Base-by-base conservation (phyloP, 1,140 invertebrate species). In the Psilanteris sp. region DNA sequence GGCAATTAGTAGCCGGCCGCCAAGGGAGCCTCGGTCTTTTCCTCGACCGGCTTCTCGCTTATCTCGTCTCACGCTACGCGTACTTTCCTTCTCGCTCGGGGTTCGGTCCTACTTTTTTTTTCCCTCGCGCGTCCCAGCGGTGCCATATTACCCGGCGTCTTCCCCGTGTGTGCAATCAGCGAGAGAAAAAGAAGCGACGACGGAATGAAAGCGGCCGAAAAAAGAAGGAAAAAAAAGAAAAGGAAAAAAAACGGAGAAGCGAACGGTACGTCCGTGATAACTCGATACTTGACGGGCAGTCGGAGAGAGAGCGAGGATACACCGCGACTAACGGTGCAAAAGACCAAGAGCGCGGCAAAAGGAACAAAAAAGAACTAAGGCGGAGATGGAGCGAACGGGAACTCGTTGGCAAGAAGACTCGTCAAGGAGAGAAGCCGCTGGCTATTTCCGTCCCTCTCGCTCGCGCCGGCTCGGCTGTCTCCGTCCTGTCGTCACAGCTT, bases 1-100 rank as follows among this genome's bases (percentile, higher is more conserved):
- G 85, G 86, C 86, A 88, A 88, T 87, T 87, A 88, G 87, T 84
- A 86, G 84, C 85, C 79, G 83, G 83, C 85, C 85, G 84, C 82
- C 84, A 81, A 87, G 85, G 85, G 85, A 87, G 83, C 76, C 77
- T 66, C 72, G 76, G 67, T 64, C 79, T 83, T 79, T 79, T 80
- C 79, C 78, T 74, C 75, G 83, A 48, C 83, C 85, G 71, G 77
- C 75, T 68, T 44, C 66, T 61, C 74, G 59, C 37, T 62, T 57
- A 39, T 72, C 54, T 72, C 54, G 54, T 68, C 76, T 64, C 66
- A 46, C 46, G 34, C 48, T 50, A 22, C 8, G 16, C 34, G 10
- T 34, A 20, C 22, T 39, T 61, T 54, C 64, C 48, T 10, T 54
- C 36, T 66, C 64, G 39, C 62, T 59, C 39, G 68, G 81, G 6